Conservation (phyloP, 2,888 invertebrate genomes). For the Fragum whitleyi region DNA sequence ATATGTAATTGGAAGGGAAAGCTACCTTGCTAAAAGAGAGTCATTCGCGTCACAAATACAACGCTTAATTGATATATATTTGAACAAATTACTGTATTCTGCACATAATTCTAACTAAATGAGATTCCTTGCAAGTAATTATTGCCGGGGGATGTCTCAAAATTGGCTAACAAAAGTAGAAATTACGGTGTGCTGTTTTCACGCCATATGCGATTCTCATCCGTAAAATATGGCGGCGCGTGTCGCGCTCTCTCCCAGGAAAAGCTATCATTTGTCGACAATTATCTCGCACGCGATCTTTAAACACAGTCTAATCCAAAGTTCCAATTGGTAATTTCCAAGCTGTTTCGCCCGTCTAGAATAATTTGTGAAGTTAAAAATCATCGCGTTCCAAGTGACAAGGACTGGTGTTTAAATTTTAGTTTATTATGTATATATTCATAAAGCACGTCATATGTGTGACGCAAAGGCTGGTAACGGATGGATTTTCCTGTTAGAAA, state of each 20-base stretch:
- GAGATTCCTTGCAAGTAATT: slow-evolving; percentile 4
- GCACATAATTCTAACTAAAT: not conserved
- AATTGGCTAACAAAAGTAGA: slow-evolving; percentile 15
- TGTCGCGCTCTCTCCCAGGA: slow-evolving; percentile 34
- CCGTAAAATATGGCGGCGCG: slow-evolving; percentile 55
- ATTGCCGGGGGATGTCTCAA: not conserved
- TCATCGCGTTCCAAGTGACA: slow-evolving; percentile 43
- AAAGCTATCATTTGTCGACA: slow-evolving; percentile 35
- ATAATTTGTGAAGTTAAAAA: slow-evolving; percentile 48
- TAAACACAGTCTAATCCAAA: slow-evolving; percentile 40
- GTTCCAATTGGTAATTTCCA: slow-evolving; percentile 57
- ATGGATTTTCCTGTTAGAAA: slow-evolving; percentile 42
- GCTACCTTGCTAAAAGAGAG: too few species aligned
- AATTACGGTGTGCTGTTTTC: slow-evolving; percentile 32
- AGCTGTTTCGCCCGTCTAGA: slow-evolving; percentile 53
- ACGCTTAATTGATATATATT: not conserved
- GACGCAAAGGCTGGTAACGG: slow-evolving; percentile 32
- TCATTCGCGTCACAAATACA: too few species aligned
- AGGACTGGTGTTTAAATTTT: slow-evolving; percentile 32
- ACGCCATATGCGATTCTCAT: slow-evolving; percentile 55
- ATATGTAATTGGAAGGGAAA: too few species aligned
- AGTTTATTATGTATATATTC: slow-evolving; percentile 64
- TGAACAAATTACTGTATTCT: not conserved
- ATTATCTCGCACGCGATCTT: slow-evolving; percentile 55
- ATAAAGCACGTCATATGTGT: slow-evolving; percentile 44